These are phyloP conservation scores for Griposia aprilina DNA, from an alignment of 2,888 invertebrate species.

Conservation along the genomic window DNA sequence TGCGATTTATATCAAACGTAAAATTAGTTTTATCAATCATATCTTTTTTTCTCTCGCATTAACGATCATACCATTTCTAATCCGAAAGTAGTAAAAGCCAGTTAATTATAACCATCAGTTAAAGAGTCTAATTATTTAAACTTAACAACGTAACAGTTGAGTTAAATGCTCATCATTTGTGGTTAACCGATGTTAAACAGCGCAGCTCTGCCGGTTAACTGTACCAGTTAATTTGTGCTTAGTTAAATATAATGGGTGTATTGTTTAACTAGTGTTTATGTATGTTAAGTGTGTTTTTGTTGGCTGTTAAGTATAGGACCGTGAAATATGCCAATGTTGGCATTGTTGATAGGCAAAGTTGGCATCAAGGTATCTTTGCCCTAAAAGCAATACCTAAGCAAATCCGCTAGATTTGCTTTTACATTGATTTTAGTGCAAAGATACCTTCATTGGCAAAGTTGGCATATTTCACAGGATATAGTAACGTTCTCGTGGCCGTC, in stretches of 20 bases:
- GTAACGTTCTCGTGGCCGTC: too few relatives aligned
- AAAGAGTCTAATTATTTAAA: constrained; percentile 65
- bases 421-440: too few relatives aligned
- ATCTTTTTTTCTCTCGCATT: constrained; percentile 6
- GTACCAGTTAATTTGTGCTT: constrained; percentile 66
- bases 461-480: too few relatives aligned
- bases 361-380: too few relatives aligned
- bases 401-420: too few relatives aligned
- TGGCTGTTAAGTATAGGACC: not conserved
- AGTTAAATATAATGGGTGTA: constrained; percentile 59
- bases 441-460: too few relatives aligned
- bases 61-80: constrained; percentile 32
- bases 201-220: constrained; percentile 69
- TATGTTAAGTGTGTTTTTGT: not conserved
- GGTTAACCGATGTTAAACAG: constrained; percentile 75
- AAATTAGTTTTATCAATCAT: not conserved
- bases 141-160: constrained; percentile 67
- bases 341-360: too few relatives aligned
- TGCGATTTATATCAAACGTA: not conserved
- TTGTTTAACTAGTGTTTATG: constrained; percentile 53
- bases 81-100: constrained; percentile 35
- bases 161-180: constrained; percentile 74
- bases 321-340: too few relatives aligned
- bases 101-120: constrained; percentile 44
- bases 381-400: too few relatives aligned